Base-by-base conservation (phyloP, 1,140 invertebrate species). In the Megalopta genalis region DNA sequence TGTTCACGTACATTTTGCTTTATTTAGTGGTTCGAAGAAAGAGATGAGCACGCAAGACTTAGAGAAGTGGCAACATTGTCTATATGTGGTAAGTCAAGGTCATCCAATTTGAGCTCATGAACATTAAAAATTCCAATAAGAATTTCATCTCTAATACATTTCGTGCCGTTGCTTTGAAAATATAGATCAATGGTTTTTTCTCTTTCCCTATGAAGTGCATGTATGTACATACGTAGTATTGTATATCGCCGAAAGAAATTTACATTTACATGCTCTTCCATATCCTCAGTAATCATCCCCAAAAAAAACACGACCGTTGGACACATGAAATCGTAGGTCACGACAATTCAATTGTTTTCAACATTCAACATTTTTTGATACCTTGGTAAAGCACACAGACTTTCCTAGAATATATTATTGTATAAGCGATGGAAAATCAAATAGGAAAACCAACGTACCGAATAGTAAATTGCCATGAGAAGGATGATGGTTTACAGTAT, bases 401-500 rank as follows among this genome's bases (percentile, higher is more conserved):
- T 66, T 54, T 23, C 0, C 42, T 14, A 52, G 25, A 12, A 14
- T 60, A 59, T 57, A 74, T 59, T 49, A 16, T 18, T 12, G 21
- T n/a, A 2, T 16, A 25, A 60, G 32, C 18, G 32, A 37, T 63
- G 52, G 63, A 42, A 42, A 23, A 12, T 4, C 3, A 70, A 76
- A 27, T 60, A 49, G 5, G 72, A 70, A 74, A 18, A 3, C 0
- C 16, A 0, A 59, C 16, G 25, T 39, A 21, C 14, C 14, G 21
- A 57, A 25, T 12, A 14, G 65, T 32, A 52, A 8, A 12, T 5
- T 16, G 68, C 16, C 9, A 64, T 39, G n/a, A 9, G 10, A 1
- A 1, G 4, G 68, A 79, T n/a, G 65, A 59, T 8, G 62, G 74
- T 65, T 73, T 86, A 21, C 57, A 67, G 32, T 89, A 77, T 27